Percentiles rank a stretch among this genome's conserved stretches.
phyloP scores from a whole-genome alignment of 2,888 invertebrate genomes.

The Cancer borealis region DNA sequence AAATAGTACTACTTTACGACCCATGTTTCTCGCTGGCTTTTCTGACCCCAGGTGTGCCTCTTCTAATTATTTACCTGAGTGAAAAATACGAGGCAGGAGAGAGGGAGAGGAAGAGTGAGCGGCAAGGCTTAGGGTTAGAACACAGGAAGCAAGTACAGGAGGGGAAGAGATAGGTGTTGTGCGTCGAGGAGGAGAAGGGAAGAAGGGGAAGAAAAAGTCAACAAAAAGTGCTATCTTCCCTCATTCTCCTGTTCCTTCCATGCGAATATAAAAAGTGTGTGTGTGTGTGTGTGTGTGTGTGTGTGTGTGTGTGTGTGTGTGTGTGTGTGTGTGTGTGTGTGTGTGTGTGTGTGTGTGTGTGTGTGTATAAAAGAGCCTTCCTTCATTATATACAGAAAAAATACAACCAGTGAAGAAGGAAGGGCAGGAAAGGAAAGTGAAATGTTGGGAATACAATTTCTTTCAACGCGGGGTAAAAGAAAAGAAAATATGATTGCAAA shows the following conservation, averaged over 20 bases:
- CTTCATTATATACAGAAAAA: not conserved
- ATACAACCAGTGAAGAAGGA: not conserved
- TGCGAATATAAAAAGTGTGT: not conserved
- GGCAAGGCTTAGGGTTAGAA: not conserved
- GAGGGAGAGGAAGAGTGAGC: not conserved
- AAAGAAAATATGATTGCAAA: not conserved
- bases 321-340: too few species aligned
- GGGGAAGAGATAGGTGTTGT: not conserved
- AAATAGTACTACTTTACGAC: slow-evolving; percentile 16
- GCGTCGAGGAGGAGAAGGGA: not conserved
- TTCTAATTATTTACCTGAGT: slow-evolving; percentile 37
- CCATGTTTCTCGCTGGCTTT: slow-evolving; percentile 5
- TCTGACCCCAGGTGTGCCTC: slow-evolving; percentile 13
- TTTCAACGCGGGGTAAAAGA: not conserved
- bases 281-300: too few species aligned
- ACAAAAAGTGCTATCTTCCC: not conserved
- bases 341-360: too few species aligned
- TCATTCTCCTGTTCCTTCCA: not conserved
- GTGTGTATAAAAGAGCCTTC: not conserved
- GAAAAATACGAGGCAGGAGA: not conserved
- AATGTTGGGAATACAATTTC: not conserved
- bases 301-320: too few species aligned
- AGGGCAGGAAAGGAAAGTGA: not conserved
- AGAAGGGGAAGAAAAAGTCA: not conserved
- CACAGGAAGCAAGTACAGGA: not conserved